Evolutionary conservation across 2,797 vertebrate species (phyloP).

Genomic region (Etheostoma perlongum): DNA sequence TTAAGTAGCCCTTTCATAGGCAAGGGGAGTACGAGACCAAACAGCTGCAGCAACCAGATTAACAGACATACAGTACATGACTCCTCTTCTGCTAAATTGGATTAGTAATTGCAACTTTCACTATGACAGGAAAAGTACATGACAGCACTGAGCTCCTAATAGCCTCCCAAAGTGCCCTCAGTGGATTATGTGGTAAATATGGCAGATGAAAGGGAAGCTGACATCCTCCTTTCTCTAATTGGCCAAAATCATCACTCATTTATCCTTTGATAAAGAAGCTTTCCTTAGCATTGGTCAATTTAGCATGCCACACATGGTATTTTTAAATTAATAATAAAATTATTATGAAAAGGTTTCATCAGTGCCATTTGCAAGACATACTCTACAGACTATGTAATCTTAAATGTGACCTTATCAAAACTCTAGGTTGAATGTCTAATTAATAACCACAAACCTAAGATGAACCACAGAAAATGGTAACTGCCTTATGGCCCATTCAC

Average conservation of each 20-base stretch:
- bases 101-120: constrained; percentile 72
- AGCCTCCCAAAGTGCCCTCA: constrained; percentile 61
- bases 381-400: neutral
- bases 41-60: constrained; percentile 61
- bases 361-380: too few relatives aligned
- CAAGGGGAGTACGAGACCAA: constrained; percentile 26
- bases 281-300: constrained; percentile 3
- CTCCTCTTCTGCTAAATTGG: constrained; percentile 67
- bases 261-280: constrained; percentile 21
- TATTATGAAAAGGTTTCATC: neutral
- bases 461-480: neutral
- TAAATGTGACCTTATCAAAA: neutral
- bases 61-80: constrained; percentile 49
- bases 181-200: constrained; percentile 73
- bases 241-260: constrained; percentile 36
- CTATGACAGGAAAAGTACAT: constrained; percentile 58
- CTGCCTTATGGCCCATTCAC: too few relatives aligned
- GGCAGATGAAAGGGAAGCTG: constrained; percentile 59
- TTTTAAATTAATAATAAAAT: constrained; percentile 6
- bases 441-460: neutral
- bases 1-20: constrained; percentile 19
- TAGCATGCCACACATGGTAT: neutral
- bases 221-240: constrained; percentile 50
- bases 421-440: neutral
- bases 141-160: constrained; percentile 67